These are phyloP conservation scores for Amphipoea oculea DNA, from an alignment of 2,888 invertebrate species.

Conservation along the genomic window DNA sequence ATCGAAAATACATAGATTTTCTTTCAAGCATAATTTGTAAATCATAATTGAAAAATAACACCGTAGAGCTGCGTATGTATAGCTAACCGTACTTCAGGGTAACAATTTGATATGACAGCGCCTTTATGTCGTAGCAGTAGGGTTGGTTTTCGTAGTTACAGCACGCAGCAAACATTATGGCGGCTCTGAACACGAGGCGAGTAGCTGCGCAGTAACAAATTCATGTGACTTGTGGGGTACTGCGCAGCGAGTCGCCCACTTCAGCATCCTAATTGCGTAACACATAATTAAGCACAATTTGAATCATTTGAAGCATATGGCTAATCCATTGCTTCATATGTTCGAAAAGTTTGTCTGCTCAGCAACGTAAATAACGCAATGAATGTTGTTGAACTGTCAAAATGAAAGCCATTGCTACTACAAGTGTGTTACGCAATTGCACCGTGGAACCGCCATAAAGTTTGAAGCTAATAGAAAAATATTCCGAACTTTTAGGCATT, in stretches of 20 bases:
- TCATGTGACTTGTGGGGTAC: no score
- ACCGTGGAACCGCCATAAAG: background rate
- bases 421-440: background rate
- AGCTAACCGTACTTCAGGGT: no score
- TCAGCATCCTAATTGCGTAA: conserved; percentile 1
- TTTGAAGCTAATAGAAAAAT: background rate
- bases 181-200: background rate
- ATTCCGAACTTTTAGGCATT: background rate
- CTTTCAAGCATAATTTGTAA: conserved; percentile 31
- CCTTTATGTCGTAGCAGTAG: background rate
- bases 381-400: background rate
- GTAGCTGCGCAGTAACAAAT: background rate
- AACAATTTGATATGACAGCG: background rate
- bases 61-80: background rate
- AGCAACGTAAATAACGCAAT: background rate
- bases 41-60: conserved; percentile 33
- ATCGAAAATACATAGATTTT: conserved; percentile 37
- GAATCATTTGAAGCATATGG: background rate
- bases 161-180: background rate
- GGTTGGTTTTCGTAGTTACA: background rate
- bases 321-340: background rate
- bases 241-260: background rate
- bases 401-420: background rate
- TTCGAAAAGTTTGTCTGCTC: background rate
- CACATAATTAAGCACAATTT: background rate